Evolutionary conservation across 1,140 invertebrate species (phyloP), one percentile per base, ranked within the genome.

Genomic region (Macrocentrus cingulum): DNA sequence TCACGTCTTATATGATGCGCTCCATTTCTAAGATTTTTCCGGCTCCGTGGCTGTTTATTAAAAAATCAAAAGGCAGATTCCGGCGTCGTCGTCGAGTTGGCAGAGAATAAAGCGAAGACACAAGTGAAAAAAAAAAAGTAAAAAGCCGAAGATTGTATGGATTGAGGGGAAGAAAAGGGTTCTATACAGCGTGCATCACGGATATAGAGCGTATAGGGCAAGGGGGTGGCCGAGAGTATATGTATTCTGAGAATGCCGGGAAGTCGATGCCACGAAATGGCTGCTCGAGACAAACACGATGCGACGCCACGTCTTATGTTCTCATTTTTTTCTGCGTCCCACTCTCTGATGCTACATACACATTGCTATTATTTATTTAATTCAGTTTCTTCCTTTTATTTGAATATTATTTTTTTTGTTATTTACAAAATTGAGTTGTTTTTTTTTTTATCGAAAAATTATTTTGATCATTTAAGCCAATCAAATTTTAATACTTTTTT

Each of bases 231-330:
- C 53, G 36, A 48, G 57, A n/a, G n/a, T n/a, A n/a, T n/a, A n/a
- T 46, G 34, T 60, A 61, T 61, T 61, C 59, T 61, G 46, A 56
- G 46, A 56, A 61, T 56, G 53, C 39, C 15, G 50, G 18, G n/a
- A 7, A 55, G 52, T 55, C 53, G 59, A 61, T 52, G 53, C 46
- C 39, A 61, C 46, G 53, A 56, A 61, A 61, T 61, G 53, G 53
- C 59, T 52, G 59, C 45, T 22, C 19, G 41, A 50, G 59, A 61
- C 59, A 61, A 61, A 56, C 59, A 60, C 48, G 59, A 55, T 60
- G 45, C 53, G 23, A 56, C 50, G 53, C 34, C 13, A 39, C 15
- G 34, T 56, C 44, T 50, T 44, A 20, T 36, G 45, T 32, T 42
- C 19, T 45, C 37, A 23, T 52, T 45, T 11, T 59, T 15, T 39